phyloP scores from a whole-genome alignment of 2,888 invertebrate genomes.

The Chaetogeoica ovagalla region DNA sequence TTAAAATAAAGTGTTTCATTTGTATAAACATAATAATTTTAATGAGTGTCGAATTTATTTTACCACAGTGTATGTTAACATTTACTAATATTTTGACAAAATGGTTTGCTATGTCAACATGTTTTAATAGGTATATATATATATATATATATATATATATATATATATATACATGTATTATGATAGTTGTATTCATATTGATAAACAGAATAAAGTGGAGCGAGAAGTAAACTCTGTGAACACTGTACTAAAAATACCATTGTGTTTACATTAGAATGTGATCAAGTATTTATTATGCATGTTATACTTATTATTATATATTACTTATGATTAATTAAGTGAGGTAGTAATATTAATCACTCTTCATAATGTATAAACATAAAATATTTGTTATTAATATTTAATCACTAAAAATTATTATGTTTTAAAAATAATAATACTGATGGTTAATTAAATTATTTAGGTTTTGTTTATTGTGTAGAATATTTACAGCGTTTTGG shows the following conservation, averaged over 20 bases:
- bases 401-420: background rate
- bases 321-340: background rate
- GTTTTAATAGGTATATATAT: too few species aligned
- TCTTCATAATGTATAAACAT: background rate
- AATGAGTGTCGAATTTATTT: too few species aligned
- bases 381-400: slow-evolving; percentile 11
- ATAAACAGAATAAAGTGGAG: background rate
- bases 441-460: slow-evolving; percentile 5
- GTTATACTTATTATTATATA: background rate
- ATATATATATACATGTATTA: too few species aligned
- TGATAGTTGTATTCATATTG: background rate
- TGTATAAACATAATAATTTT: too few species aligned
- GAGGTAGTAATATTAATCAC: background rate
- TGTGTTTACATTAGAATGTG: background rate
- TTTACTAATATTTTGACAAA: too few species aligned
- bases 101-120: too few species aligned
- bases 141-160: too few species aligned
- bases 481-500: background rate
- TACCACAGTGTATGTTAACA: too few species aligned
- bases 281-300: too few species aligned
- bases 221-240: background rate
- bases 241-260: background rate
- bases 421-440: background rate
- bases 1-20: too few species aligned
- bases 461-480: background rate